Percentiles rank a stretch among this genome's conserved stretches.
phyloP scores from a whole-genome alignment of 2,888 invertebrate genomes.

The Patella pellucida region DNA sequence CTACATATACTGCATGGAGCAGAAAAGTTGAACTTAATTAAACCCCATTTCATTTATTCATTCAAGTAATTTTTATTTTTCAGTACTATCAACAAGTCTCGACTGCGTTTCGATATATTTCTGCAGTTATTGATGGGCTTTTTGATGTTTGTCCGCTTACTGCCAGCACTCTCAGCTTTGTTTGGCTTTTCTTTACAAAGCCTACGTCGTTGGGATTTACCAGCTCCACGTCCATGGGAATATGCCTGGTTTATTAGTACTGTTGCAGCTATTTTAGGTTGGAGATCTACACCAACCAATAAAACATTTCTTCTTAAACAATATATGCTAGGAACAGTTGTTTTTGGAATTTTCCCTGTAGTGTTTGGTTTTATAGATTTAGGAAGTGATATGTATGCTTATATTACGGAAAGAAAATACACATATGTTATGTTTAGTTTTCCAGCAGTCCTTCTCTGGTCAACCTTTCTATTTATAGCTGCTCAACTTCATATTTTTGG shows the following conservation, averaged over 20 bases:
- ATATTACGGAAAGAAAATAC: slow-evolving; percentile 79
- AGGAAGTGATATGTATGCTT: slow-evolving; percentile 86
- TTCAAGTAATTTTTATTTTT: slow-evolving; percentile 68
- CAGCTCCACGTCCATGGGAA: slow-evolving; percentile 93
- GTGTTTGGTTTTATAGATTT: slow-evolving; percentile 86
- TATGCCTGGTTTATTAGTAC: slow-evolving; percentile 92
- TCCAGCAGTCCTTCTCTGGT: slow-evolving; percentile 93
- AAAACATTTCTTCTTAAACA: slow-evolving; percentile 74
- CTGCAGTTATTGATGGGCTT: slow-evolving; percentile 92
- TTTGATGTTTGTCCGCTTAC: slow-evolving; percentile 90
- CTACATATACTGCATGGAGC: no score
- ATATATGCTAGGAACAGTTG: slow-evolving; percentile 78
- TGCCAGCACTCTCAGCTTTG: slow-evolving; percentile 91
- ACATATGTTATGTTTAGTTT: slow-evolving; percentile 75
- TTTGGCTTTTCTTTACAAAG: slow-evolving; percentile 90
- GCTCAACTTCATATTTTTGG: slow-evolving; percentile 79
- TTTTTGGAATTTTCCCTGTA: slow-evolving; percentile 86
- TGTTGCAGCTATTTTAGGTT: slow-evolving; percentile 85
- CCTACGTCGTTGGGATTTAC: slow-evolving; percentile 86
- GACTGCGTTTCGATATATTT: slow-evolving; percentile 93
- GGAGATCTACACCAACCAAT: slow-evolving; percentile 89
- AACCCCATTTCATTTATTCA: no score
- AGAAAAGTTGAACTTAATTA: no score
- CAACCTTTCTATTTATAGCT: slow-evolving; percentile 87
- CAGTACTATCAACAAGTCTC: slow-evolving; percentile 96